Evolutionary conservation across 2,113 vertebrate species (phyloP), one percentile per base, ranked within the genome.

Genomic region (Anoplopoma fimbria): DNA sequence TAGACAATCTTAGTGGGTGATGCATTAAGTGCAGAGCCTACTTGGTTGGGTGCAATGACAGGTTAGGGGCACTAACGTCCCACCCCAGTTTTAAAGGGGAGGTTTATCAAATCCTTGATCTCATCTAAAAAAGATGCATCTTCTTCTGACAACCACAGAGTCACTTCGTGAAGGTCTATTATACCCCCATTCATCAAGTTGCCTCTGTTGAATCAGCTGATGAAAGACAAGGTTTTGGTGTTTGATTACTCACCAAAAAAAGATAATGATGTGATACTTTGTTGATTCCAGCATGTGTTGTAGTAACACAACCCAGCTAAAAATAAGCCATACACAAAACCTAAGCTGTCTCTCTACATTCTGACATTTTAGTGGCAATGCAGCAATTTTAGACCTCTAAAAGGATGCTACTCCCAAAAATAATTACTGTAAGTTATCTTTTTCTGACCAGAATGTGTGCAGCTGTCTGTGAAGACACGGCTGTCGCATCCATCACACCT

Each of bases 71-170:
- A 19, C 17, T 27, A 9, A 53, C 23, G 61, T 31, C 4, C 47
- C 14, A 69, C 29, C 42, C 13, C 15, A 53, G 17, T 67, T 81
- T 74, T 67, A 55, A 83, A 86, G 62, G 57, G 38, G n/a, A 69
- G 49, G 58, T 85, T 88, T 86, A 85, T 81, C 81, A 89, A 68
- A 91, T 91, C 85, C 63, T 64, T 76, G 80, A 85, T 76, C 14
- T 67, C 42, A 85, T 92, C 84, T 80, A 64, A 75, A 86, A 78
- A 68, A 76, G 45, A 85, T 83, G 71, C 33, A 75, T 89, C 86
- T 86, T 25, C 68, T 10, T 36, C 57, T 75, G 74, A 82, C 63
- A 36, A 64, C 69, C 73, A 29, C 58, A 55, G 25, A 82, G 53
- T 47, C 60, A 23, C 57, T 79, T 78, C 2, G 83, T 88, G 49